Conservation (phyloP, 2,888 invertebrate genomes). For the Morpho helenor region DNA sequence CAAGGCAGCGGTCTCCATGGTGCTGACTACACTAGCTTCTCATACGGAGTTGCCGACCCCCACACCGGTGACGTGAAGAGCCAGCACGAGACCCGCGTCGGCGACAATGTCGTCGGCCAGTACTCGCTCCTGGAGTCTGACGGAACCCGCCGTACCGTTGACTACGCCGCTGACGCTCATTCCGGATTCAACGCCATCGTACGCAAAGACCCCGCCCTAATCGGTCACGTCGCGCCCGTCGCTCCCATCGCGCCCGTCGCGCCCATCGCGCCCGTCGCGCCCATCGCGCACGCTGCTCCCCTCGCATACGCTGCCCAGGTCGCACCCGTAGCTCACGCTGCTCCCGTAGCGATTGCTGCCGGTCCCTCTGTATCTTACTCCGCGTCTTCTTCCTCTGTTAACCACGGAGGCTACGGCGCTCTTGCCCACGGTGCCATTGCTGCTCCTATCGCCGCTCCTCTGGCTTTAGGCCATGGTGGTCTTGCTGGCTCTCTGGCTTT, state of each 20-base stretch:
- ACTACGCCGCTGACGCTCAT: constrained; percentile 77
- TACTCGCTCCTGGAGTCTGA: constrained; percentile 78
- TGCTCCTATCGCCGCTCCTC: constrained; percentile 26
- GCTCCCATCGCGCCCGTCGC: constrained; percentile 1
- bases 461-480: constrained; percentile 4
- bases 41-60: constrained; percentile 67
- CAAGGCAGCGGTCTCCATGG: constrained; percentile 62
- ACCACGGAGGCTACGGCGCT: constrained; percentile 32
- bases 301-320: constrained; percentile 33
- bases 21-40: constrained; percentile 65
- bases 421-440: constrained; percentile 30
- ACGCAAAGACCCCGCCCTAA: constrained; percentile 64
- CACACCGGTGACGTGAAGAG: constrained; percentile 71
- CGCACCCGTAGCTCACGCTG: constrained; percentile 35
- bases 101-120: constrained; percentile 79
- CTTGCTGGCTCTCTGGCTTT: constrained; percentile 29
- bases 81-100: constrained; percentile 81
- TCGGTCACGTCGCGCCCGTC: constrained; percentile 40
- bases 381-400: constrained; percentile 36
- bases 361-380: constrained; percentile 35
- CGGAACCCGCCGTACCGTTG: constrained; percentile 81
- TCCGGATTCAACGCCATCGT: constrained; percentile 79
- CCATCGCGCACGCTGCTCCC: constrained; percentile 22
- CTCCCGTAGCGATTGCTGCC: constrained; percentile 33
- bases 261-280: no score